Evolutionary conservation across 2,113 vertebrate species (phyloP).

Genomic region (Leuciscus idus): DNA sequence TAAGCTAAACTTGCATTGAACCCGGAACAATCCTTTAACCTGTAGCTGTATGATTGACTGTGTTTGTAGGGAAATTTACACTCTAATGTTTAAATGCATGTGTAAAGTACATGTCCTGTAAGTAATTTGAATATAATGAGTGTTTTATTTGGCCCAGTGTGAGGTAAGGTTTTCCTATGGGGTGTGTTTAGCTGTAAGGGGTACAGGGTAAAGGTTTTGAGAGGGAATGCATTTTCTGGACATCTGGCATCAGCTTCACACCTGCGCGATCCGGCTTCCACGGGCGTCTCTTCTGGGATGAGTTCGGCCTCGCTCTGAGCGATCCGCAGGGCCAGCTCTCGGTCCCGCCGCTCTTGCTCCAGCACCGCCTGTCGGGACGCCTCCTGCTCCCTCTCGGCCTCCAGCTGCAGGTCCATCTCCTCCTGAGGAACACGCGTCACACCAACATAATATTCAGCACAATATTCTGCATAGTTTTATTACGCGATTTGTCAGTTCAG

Average conservation of each 20-base stretch:
- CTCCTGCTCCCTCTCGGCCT: conserved; percentile 85
- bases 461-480: too few relatives aligned
- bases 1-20: neutral
- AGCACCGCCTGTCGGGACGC: conserved; percentile 83
- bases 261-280: conserved; percentile 85
- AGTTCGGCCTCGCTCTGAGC: conserved; percentile 93
- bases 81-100: neutral
- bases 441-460: neutral
- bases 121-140: neutral
- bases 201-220: neutral
- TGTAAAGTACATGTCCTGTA: neutral
- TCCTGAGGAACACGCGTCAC: conserved; percentile 67
- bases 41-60: neutral
- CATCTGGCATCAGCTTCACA: conserved; percentile 59
- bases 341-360: conserved; percentile 92
- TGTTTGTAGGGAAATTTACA: neutral
- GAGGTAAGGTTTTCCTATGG: neutral
- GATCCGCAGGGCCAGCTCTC: conserved; percentile 93
- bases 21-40: neutral
- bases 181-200: neutral
- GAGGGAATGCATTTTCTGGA: neutral
- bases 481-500: too few relatives aligned
- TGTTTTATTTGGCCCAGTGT: neutral
- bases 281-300: conserved; percentile 85
- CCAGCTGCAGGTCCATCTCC: conserved; percentile 90